These are phyloP conservation scores for Lates japonicus DNA, from an alignment of 2,797 vertebrate species.

Conservation along the genomic window DNA sequence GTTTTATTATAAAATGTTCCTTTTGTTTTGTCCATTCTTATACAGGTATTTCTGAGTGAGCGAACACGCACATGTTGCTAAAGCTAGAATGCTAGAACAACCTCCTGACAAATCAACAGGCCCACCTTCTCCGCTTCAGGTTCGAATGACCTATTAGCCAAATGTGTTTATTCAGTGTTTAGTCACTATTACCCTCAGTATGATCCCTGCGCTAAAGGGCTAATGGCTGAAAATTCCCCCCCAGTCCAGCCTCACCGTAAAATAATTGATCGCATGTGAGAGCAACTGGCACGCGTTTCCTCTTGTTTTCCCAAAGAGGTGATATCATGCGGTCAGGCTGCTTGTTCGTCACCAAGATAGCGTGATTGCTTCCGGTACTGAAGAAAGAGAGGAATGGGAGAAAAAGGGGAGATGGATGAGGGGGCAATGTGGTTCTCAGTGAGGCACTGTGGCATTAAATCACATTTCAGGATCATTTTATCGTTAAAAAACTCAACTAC, in stretches of 20 bases:
- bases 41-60: not conserved
- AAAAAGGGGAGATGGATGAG: slow-evolving; percentile 59
- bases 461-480: slow-evolving; percentile 75
- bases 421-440: slow-evolving; percentile 48
- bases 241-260: slow-evolving; percentile 66
- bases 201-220: slow-evolving; percentile 84
- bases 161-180: slow-evolving; percentile 90
- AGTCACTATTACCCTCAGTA: slow-evolving; percentile 86
- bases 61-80: not conserved
- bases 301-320: slow-evolving; percentile 83
- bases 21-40: slow-evolving; percentile 11
- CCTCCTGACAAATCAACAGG: slow-evolving; percentile 59
- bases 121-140: slow-evolving; percentile 59
- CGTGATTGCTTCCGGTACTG: slow-evolving; percentile 84
- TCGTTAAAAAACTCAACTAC: slow-evolving; percentile 49
- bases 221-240: slow-evolving; percentile 86
- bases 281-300: slow-evolving; percentile 83
- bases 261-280: slow-evolving; percentile 90
- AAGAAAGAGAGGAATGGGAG: slow-evolving; percentile 36
- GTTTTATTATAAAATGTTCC: slow-evolving; percentile 1
- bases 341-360: slow-evolving; percentile 81
- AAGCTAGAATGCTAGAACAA: slow-evolving; percentile 44
- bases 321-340: slow-evolving; percentile 82
- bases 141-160: slow-evolving; percentile 85
- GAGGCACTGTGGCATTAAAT: slow-evolving; percentile 72